phyloP scores from a whole-genome alignment of 2,888 invertebrate species.

The Pristionchus maxplancki region DNA sequence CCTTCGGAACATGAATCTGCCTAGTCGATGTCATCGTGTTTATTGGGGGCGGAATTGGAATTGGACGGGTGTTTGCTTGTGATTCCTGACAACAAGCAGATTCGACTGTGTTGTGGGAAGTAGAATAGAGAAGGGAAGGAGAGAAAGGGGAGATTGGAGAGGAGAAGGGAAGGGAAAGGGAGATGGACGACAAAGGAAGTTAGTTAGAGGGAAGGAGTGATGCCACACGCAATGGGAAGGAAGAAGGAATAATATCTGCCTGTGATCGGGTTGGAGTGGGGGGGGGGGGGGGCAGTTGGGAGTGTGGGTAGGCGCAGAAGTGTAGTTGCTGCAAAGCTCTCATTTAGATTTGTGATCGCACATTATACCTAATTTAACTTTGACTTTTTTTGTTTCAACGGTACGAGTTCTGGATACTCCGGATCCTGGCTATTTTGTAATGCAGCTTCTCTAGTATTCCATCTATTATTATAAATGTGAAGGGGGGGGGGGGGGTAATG shows the following conservation, averaged over 20 bases:
- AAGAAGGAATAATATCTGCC: neutral
- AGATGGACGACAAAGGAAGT: constrained; percentile 20
- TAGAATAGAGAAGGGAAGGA: neutral
- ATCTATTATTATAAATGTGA: no score
- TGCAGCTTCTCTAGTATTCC: no score
- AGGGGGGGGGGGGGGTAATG: no score
- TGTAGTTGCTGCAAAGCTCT: no score
- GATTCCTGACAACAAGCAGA: constrained; percentile 19
- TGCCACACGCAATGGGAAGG: constrained; percentile 8
- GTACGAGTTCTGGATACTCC: no score
- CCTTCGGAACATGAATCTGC: neutral
- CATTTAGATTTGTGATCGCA: no score
- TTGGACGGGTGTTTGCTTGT: neutral
- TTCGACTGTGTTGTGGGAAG: constrained; percentile 27
- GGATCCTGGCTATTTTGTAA: no score
- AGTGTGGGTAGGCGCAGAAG: neutral
- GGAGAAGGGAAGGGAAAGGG: neutral
- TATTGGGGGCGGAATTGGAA: neutral
- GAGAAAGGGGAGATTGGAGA: neutral
- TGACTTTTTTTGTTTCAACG: no score
- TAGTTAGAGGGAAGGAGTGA: constrained; percentile 8
- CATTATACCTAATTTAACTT: no score
- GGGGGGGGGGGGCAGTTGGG: neutral
- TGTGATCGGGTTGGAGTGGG: neutral
- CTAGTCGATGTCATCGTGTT: neutral